Evolutionary conservation across 2,113 vertebrate genomes (phyloP), one percentile per base, ranked within the genome.

Genomic region (Pangasianodon hypophthalmus): DNA sequence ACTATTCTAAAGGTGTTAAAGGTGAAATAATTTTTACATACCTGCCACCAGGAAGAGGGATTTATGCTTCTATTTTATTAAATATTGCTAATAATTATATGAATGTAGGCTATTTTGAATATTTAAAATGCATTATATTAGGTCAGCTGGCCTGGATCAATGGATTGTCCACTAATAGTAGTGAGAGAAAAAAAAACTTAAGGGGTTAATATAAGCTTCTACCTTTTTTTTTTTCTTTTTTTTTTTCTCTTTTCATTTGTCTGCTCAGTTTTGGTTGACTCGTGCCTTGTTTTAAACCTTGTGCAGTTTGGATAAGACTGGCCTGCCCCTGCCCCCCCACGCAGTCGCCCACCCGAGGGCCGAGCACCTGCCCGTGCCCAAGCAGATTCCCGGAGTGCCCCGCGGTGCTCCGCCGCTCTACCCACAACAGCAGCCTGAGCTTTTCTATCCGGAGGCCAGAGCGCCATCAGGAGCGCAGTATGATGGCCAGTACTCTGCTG

Each of bases 341-440:
- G 93, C 95, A 73, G 94, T 97, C 93, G 92, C 96, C 32, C 95
- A 96, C 87, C 50, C 95, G 60, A 96, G 98, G 86, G 95, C 97
- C 9, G 98, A 98, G 82, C 95, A 97, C 94, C 96, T 97, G 87
- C 92, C 97, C 0, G 95, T 97, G 92, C 95, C 97, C 89, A 99
- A 99, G 93, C 97, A 97, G 88, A 94, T 97, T 92, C 94, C 97
- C 10, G 96, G 97, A 92, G 96, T 98, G 29, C 93, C 97, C 9
- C 96, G 98, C 91, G 96, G 98, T 91, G 96, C 96, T 26, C 97
- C 97, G 13, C 97, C 96, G 50, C 24, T 98, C 84, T 99, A 98
- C 91, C 93, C 95, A 10, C 96, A 97, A 73, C 97, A 96, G 44
- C 97, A 97, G 88, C 89, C 97, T 46, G 98, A 99, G 88, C 95